Evolutionary conservation across 2,888 invertebrate species (phyloP), one percentile per base, ranked within the genome.

Genomic region (Cheilosia pagana): DNA sequence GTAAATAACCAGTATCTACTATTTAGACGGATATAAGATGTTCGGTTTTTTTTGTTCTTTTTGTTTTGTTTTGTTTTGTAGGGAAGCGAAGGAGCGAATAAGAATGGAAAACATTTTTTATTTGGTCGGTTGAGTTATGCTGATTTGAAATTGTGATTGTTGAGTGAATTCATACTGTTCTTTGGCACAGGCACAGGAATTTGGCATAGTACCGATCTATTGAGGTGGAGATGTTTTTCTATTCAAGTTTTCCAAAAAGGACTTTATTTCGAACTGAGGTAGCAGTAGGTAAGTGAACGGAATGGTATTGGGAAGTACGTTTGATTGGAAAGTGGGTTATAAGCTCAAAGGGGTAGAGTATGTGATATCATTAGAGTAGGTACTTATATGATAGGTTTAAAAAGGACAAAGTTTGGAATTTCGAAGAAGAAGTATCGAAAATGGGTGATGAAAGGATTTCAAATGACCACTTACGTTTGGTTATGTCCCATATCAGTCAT

Each of bases 61-160:
- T 10, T 68, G 41, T 59, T 68, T 53, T 28, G 55, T 55, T 28
- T 14, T 7, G 3, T 6, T 43, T 16, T 16, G 8, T 31, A 52
- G 52, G 63, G 55, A 50, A 70, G 25, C 45, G 19, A 35, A 50
- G 57, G 25, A 55, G n/a, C 19, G 74, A 48, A 68, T 74, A 55
- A 75, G 81, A 75, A 81, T 75, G 75, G 68, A 75, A 81, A 79
- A 81, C 50, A 81, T 75, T 81, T 50, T 35, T 75, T 75, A 81
- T 81, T 81, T 75, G 75, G 81, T 75, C 68, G 75, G 81, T 57
- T 81, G 81, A 74, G 68, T 81, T 81, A 81, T 75, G 81, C 81
- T 81, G 81, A 81, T 81, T 75, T 81, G 62, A 75, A 81, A 75
- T 62, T 75, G 68, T 57, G 62, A 81, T 81, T 75, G 62, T 63